phyloP scores from a whole-genome alignment of 2,113 vertebrate genomes.

The Cryptomyrus ogoouensis region DNA sequence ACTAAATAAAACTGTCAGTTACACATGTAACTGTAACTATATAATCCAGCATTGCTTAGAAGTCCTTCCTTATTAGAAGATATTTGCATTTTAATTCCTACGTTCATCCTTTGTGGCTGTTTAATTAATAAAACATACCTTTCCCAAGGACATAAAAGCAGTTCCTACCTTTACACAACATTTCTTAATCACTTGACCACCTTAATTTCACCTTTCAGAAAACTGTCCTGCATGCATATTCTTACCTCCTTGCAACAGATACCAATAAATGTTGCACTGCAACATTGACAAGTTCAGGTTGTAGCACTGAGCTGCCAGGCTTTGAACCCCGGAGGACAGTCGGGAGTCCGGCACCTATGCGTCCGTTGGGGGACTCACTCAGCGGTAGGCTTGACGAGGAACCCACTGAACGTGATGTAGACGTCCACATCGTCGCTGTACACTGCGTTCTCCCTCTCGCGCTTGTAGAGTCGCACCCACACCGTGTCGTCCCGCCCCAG shows the following conservation, averaged over 20 bases:
- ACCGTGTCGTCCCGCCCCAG: conserved; percentile 68
- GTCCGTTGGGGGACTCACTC: background rate
- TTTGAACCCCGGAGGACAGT: background rate
- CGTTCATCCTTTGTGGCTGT: background rate
- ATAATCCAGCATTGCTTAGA: background rate
- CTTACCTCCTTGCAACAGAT: background rate
- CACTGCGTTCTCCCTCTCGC: conserved; percentile 82
- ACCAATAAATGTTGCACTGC: background rate
- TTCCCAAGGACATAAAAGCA: background rate
- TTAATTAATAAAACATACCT: background rate
- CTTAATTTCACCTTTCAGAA: background rate
- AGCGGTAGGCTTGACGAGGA: conserved; percentile 74
- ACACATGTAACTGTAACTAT: background rate
- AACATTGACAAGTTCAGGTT: background rate
- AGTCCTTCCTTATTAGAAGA: background rate
- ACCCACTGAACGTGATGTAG: conserved; percentile 90
- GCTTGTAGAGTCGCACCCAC: conserved; percentile 85
- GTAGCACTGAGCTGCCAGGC: background rate
- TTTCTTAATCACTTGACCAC: background rate
- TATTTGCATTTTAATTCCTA: background rate
- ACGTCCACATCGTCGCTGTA: conserved; percentile 86
- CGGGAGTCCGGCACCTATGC: background rate
- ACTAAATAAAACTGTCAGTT: background rate
- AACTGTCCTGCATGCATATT: background rate
- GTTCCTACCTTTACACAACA: background rate